Base-by-base conservation (phyloP, 2,113 vertebrate genomes). In the Ahaetulla prasina region DNA sequence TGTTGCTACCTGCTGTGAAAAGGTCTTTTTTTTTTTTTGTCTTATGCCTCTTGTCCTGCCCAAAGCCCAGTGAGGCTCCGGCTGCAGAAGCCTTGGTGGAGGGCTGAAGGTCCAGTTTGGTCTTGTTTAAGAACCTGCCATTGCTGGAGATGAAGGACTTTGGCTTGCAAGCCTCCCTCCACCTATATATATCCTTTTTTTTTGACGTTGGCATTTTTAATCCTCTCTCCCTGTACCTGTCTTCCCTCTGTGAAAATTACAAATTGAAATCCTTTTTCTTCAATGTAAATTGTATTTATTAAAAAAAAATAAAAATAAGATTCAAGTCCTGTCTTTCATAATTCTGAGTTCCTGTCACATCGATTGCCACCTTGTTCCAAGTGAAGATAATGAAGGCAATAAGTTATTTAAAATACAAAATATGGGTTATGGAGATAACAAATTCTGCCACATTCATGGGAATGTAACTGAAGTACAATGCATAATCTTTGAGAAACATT, bases 201-300 rank as follows among this genome's bases (percentile, higher is more conserved):
- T 95, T 96, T 96, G 94, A 97, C 96, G 95, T 97, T 97, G 96
- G 94, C 91, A 94, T 96, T 97, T 96, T 96, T 93, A 93, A 95
- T 94, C 85, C 0, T 92, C 92, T 94, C 90, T 68, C 63, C 84
- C 93, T 68, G 53, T 74, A 92, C 43, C 88, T 50, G 87, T 94
- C 95, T 96, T 92, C 95, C 96, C 96, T 96, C 93, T 96, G 96
- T 98, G 97, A 97, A 97, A 98, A 97, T 94, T 97, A 97, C 96
- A 97, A 97, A 97, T 97, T 95, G 97, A 97, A 98, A 97, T 97
- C 96, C 96, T 97, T 97, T 98, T 98, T 98, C 97, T 98, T 98
- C 98, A 97, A 98, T 98, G 97, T 98, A 98, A 98, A 98, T 96
- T 98, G 97, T 98, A 98, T 98, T 98, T 98, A 98, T 98, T 98